phyloP scores from a whole-genome alignment of 2,888 invertebrate species.

The Seira ritae region DNA sequence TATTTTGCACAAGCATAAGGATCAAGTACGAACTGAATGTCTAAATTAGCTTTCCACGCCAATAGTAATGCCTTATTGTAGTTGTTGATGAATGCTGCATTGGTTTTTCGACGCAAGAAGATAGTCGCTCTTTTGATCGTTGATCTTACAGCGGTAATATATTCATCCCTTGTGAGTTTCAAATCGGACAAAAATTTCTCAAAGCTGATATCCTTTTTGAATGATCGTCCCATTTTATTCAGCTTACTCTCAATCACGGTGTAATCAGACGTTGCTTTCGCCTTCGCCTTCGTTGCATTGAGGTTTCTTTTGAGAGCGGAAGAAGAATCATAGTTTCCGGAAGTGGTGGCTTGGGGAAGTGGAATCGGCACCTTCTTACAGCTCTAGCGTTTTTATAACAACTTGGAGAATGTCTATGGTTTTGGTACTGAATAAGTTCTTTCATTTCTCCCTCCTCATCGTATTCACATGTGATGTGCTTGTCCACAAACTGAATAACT shows the following conservation, averaged over 20 bases:
- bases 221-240: not conserved
- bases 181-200: slow-evolving; percentile 27
- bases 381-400: slow-evolving; percentile 2
- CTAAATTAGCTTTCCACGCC: slow-evolving; percentile 74
- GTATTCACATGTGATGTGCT: slow-evolving; percentile 18
- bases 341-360: slow-evolving; percentile 33
- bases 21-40: slow-evolving; percentile 75
- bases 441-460: not conserved
- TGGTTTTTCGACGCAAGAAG: slow-evolving; percentile 68
- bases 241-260: not conserved
- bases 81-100: slow-evolving; percentile 70
- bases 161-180: not conserved
- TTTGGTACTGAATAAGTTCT: not conserved
- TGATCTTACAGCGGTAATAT: slow-evolving; percentile 66
- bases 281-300: no score
- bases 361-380: slow-evolving; percentile 22
- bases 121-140: slow-evolving; percentile 62
- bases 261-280: no score
- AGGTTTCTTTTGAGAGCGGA: not conserved
- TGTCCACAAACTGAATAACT: slow-evolving; percentile 23
- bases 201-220: slow-evolving; percentile 11
- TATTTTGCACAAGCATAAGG: slow-evolving; percentile 75
- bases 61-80: slow-evolving; percentile 71
- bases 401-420: slow-evolving; percentile 30
- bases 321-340: slow-evolving; percentile 13